A percentile compares a stretch with the other conserved stretches of the same genome.
phyloP scores from a whole-genome alignment of 2,888 invertebrate genomes.

The Steinernema hermaphroditum region DNA sequence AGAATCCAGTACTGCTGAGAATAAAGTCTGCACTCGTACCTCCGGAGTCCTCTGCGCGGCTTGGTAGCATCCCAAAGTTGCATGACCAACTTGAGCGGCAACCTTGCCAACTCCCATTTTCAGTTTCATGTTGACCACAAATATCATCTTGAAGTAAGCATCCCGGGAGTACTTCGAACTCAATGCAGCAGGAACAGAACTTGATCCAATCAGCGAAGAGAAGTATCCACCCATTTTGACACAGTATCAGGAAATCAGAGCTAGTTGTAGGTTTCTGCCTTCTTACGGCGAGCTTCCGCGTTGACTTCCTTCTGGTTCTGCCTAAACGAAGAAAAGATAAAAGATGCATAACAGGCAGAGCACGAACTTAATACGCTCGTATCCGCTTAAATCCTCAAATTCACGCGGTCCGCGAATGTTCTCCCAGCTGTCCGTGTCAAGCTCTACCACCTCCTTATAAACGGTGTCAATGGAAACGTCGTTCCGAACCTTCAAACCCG shows the following conservation, averaged over 20 bases:
- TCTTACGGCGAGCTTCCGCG: slow-evolving; percentile 39
- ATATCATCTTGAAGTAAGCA: slow-evolving; percentile 72
- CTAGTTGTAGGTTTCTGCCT: slow-evolving; percentile 28
- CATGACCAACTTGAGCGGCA: slow-evolving; percentile 73
- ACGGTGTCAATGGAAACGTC: slow-evolving; percentile 56
- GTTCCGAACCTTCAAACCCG: slow-evolving; percentile 52
- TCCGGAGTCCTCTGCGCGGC: slow-evolving; percentile 67
- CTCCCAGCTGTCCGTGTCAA: slow-evolving; percentile 62
- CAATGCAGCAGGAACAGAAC: slow-evolving; percentile 11
- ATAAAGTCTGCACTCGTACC: no score
- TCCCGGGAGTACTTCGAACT: slow-evolving; percentile 52
- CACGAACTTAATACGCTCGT: slow-evolving; percentile 47
- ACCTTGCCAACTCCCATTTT: slow-evolving; percentile 74
- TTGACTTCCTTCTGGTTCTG: slow-evolving; percentile 40
- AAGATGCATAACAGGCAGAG: background rate
- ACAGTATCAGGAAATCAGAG: background rate
- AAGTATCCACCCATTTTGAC: background rate
- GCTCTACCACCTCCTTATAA: slow-evolving; percentile 56
- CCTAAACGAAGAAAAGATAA: slow-evolving; percentile 31
- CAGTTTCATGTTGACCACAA: slow-evolving; percentile 73
- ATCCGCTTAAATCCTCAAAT: slow-evolving; percentile 54
- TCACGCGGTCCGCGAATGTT: slow-evolving; percentile 64
- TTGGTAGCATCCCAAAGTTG: slow-evolving; percentile 72
- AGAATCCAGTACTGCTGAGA: background rate
- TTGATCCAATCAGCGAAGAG: slow-evolving; percentile 9